Conservation (phyloP, 2,888 invertebrate species). For the Protonemura montana region DNA sequence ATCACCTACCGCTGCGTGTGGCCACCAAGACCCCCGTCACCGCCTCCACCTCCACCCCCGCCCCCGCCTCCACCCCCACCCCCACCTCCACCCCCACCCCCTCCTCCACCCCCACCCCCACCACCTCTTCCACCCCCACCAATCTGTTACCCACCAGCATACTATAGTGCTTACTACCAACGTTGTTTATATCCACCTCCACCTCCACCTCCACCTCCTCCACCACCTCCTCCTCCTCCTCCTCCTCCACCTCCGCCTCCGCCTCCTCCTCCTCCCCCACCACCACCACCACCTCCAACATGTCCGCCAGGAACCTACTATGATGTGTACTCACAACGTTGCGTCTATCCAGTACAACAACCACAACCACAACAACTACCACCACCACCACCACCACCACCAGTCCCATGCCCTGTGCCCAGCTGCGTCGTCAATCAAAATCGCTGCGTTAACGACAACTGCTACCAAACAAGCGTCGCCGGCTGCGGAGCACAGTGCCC, state of each 20-base stretch:
- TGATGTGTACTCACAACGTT: not conserved
- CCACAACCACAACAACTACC: too few species aligned
- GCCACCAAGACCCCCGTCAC: not conserved
- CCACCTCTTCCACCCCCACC: not conserved
- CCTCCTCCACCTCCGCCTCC: too few species aligned
- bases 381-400: too few species aligned
- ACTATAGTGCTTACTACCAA: too few species aligned
- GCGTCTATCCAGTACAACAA: not conserved
- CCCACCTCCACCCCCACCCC: not conserved
- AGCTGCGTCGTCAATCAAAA: not conserved
- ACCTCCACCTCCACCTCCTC: too few species aligned
- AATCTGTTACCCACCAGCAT: too few species aligned
- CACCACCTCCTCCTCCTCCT: not conserved
- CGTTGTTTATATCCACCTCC: too few species aligned
- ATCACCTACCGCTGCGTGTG: not conserved
- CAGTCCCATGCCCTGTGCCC: not conserved
- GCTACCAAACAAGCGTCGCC: not conserved
- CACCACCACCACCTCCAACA: not conserved
- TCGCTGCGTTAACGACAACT: not conserved
- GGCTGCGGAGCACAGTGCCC: not conserved
- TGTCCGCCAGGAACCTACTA: not conserved
- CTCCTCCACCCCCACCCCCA: not conserved
- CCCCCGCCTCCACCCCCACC: constrained; percentile 22
- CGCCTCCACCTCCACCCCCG: not conserved
- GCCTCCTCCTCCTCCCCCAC: not conserved